A percentile compares a stretch with the other conserved stretches of the same genome.
Conservation (phyloP, 2,113 vertebrate species). For the Tapirus terrestris region DNA sequence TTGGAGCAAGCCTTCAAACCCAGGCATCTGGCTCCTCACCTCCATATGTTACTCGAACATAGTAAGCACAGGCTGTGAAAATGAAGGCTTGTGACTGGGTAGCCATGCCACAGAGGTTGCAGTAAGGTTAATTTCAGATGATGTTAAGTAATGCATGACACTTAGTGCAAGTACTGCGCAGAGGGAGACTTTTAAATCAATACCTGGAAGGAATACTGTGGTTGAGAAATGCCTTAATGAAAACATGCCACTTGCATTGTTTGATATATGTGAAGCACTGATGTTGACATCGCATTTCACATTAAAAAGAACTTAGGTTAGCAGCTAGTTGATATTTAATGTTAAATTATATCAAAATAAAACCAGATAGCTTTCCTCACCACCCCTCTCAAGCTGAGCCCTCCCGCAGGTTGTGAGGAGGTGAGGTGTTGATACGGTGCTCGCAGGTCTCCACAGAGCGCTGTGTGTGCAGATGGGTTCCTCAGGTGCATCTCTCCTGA, state of each 20-base stretch:
- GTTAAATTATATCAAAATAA: background rate
- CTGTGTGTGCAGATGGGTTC: background rate
- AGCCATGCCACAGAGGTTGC: background rate
- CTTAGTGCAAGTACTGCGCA: background rate
- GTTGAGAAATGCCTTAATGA: conserved; percentile 16
- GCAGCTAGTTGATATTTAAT: background rate
- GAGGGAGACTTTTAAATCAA: background rate
- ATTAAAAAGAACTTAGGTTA: background rate
- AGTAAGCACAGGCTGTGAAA: background rate
- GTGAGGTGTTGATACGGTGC: background rate
- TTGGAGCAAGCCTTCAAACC: background rate
- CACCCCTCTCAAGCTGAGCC: background rate
- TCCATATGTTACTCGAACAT: background rate
- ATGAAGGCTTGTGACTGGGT: background rate
- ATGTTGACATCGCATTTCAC: background rate
- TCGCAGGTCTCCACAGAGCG: accelerated
- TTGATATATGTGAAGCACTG: background rate
- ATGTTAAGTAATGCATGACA: background rate
- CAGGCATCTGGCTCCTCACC: background rate
- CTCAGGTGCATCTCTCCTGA: background rate
- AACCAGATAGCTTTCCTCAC: background rate
- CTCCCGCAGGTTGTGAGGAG: background rate
- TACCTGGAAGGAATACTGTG: background rate
- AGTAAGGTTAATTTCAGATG: background rate
- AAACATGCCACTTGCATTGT: background rate